Conservation (phyloP, 2,797 vertebrate species). For the Pangasius larnaudii region DNA sequence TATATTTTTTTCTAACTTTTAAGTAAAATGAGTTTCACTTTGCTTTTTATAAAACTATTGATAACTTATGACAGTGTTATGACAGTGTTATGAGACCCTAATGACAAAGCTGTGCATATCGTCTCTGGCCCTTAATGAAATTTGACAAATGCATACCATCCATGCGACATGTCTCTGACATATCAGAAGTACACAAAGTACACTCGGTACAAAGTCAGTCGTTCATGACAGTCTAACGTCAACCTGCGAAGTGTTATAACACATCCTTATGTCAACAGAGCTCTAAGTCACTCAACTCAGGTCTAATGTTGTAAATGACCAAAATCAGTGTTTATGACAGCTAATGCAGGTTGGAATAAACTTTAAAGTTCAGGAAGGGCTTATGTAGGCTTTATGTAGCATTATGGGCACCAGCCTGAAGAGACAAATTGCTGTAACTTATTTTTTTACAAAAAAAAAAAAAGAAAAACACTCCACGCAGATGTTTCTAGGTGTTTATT, state of each 20-base stretch:
- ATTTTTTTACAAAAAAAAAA: background rate
- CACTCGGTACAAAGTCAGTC: background rate
- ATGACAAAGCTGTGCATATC: background rate
- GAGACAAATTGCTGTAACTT: background rate
- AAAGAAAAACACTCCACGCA: background rate
- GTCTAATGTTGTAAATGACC: background rate
- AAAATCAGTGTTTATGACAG: background rate
- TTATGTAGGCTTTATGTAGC: background rate
- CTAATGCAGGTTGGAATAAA: background rate
- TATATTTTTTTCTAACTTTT: background rate
- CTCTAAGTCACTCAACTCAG: background rate
- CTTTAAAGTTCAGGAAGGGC: background rate
- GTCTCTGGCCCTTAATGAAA: background rate
- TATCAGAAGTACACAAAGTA: background rate
- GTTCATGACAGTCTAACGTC: background rate
- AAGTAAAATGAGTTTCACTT: background rate
- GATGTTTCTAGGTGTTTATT: constrained; percentile 1
- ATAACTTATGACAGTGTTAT: background rate
- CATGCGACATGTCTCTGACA: background rate
- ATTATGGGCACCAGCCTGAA: background rate
- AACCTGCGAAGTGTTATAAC: background rate
- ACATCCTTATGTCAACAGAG: background rate
- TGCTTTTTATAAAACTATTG: background rate
- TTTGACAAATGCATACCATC: background rate
- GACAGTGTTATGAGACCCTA: background rate